Percentiles rank a stretch among this genome's conserved stretches.
Evolutionary conservation across 1,140 invertebrate species (phyloP).

Genomic region (Chironomus tepperi): DNA sequence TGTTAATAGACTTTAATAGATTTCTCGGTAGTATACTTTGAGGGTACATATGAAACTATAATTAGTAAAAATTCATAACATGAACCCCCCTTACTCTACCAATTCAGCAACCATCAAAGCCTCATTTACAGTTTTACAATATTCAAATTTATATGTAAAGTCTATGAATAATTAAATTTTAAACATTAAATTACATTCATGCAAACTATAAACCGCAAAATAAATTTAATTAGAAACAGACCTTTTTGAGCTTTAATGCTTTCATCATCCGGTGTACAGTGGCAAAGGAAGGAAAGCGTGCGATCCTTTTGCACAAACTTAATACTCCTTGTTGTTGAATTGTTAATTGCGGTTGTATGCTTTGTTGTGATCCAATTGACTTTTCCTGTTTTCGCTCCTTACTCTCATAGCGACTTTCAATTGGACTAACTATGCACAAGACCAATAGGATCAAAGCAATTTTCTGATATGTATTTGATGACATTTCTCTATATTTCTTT

Average conservation of each 20-base stretch:
- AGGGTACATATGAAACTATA: too few relatives aligned
- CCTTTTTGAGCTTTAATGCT: conserved; percentile 36
- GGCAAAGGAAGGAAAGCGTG: conserved; percentile 39
- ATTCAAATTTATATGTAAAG: too few relatives aligned
- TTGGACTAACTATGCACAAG: conserved; percentile 24
- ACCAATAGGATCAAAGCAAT: conserved; percentile 24
- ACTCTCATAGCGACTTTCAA: conserved; percentile 4
- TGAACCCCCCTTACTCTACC: too few relatives aligned
- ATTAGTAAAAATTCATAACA: too few relatives aligned
- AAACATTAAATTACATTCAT: too few relatives aligned
- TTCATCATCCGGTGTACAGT: conserved; percentile 38
- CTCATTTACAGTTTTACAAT: too few relatives aligned
- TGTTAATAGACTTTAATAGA: too few relatives aligned
- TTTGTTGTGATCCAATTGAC: background rate
- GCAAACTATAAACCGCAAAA: background rate
- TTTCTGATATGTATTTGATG: conserved; percentile 11
- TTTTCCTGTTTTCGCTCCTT: conserved; percentile 19
- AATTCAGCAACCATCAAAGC: too few relatives aligned
- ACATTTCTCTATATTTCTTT: conserved; percentile 17
- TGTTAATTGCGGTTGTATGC: background rate
- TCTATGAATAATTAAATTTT: too few relatives aligned
- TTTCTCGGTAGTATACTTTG: too few relatives aligned
- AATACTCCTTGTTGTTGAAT: conserved; percentile 27
- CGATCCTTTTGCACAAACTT: conserved; percentile 36
- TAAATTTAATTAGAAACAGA: background rate